Evolutionary conservation across 2,888 invertebrate species (phyloP).

Genomic region (Drosophila flavopinicola): DNA sequence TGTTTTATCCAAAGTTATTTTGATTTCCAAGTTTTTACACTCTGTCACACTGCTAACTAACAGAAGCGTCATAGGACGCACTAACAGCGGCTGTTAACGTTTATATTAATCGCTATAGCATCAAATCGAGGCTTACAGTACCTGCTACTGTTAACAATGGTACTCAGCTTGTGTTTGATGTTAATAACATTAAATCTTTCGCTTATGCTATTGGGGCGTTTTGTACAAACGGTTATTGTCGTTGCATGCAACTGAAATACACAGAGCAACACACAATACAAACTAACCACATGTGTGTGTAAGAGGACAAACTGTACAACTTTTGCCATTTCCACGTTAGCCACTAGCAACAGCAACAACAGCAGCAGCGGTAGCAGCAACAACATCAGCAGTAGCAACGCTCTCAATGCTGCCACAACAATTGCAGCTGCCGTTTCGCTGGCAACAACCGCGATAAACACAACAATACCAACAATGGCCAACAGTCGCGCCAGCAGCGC

Average conservation of each 20-base stretch:
- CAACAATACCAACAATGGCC: constrained; percentile 65
- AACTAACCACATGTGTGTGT: constrained; percentile 39
- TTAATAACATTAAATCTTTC: background rate
- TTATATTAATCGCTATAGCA: background rate
- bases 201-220: background rate
- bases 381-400: constrained; percentile 56
- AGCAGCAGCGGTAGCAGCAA: constrained; percentile 53
- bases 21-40: constrained; percentile 8
- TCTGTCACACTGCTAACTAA: constrained; percentile 3
- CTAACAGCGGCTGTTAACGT: constrained; percentile 27
- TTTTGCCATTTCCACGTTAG: constrained; percentile 54
- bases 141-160: constrained; percentile 6
- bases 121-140: constrained; percentile 13
- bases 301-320: constrained; percentile 43
- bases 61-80: background rate
- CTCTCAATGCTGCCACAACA: constrained; percentile 64
- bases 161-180: background rate
- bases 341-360: constrained; percentile 57
- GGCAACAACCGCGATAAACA: constrained; percentile 69
- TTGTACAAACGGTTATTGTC: background rate
- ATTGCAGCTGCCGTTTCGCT: constrained; percentile 68
- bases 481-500: constrained; percentile 56
- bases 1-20: constrained; percentile 18
- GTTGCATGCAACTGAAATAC: constrained; percentile 25
- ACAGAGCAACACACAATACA: constrained; percentile 18